A percentile compares a stretch with the other conserved stretches of the same genome.
Conservation (phyloP, 2,113 vertebrate genomes). For the Triplophysa dalaica region DNA sequence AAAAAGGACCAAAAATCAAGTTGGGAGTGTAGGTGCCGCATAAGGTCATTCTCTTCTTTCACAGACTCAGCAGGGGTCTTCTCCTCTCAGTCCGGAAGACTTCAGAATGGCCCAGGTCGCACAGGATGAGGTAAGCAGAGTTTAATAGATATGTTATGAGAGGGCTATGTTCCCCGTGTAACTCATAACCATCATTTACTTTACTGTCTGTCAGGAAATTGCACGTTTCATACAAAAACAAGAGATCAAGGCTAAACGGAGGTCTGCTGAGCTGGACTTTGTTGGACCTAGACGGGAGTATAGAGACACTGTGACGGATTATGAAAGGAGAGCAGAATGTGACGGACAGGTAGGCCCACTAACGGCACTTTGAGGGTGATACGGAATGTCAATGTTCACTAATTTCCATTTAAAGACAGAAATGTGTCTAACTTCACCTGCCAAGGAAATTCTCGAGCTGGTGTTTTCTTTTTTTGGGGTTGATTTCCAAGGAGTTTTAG, state of each 20-base stretch:
- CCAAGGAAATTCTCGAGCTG: too few species aligned
- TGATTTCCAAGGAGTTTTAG: background rate
- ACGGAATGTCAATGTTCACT: background rate
- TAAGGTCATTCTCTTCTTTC: background rate
- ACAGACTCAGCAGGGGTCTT: conserved; percentile 51
- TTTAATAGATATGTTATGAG: background rate
- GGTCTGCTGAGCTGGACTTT: conserved; percentile 65
- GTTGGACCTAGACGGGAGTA: conserved; percentile 56
- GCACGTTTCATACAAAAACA: conserved; percentile 80
- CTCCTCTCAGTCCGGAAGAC: conserved; percentile 59
- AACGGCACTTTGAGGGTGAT: background rate
- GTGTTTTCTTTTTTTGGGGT: background rate
- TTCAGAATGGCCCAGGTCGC: conserved; percentile 74
- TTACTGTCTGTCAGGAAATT: conserved; percentile 70
- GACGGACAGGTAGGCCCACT: conserved; percentile 63
- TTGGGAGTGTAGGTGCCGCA: too few species aligned
- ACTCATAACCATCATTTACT: background rate
- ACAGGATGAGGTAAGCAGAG: conserved; percentile 72
- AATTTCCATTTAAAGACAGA: too few species aligned
- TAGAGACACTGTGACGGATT: conserved; percentile 55
- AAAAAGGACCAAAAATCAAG: too few species aligned
- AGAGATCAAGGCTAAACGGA: conserved; percentile 71
- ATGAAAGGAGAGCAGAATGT: conserved; percentile 59
- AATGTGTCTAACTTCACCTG: too few species aligned
- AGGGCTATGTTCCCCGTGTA: too few species aligned